Evolutionary conservation across 2,797 vertebrate genomes (phyloP).

Genomic region (Phataginus tricuspis): DNA sequence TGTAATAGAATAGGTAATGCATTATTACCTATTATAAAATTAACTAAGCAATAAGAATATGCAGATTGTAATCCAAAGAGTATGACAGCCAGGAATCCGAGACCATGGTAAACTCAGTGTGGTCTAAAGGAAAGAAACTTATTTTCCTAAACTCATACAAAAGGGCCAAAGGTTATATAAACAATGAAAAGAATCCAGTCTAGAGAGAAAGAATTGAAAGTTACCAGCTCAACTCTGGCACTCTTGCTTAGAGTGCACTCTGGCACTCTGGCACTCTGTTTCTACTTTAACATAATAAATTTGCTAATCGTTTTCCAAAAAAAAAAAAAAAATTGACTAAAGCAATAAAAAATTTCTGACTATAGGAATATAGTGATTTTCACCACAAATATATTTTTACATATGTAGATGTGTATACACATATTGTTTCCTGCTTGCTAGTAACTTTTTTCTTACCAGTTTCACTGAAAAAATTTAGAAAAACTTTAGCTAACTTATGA

Average conservation of each 20-base stretch:
- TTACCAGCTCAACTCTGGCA: not conserved
- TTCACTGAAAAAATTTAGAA: slow-evolving; percentile 45
- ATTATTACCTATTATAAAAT: slow-evolving; percentile 21
- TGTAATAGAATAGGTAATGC: not conserved
- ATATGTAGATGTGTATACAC: not conserved
- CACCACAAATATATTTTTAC: not conserved
- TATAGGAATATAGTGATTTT: not conserved
- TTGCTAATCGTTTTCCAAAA: not conserved
- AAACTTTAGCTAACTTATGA: slow-evolving; percentile 43
- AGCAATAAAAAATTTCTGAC: not conserved
- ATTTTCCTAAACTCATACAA: slow-evolving; percentile 35
- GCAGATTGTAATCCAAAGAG: not conserved
- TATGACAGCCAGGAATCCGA: not conserved
- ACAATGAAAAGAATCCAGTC: slow-evolving; percentile 31
- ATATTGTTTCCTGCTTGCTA: slow-evolving; percentile 10
- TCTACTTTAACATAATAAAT: slow-evolving; percentile 27
- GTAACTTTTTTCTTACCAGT: slow-evolving; percentile 45
- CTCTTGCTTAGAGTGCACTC: slow-evolving; percentile 17
- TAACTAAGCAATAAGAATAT: not conserved
- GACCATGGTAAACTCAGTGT: not conserved
- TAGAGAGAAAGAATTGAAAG: slow-evolving; percentile 16
- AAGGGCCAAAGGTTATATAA: slow-evolving; percentile 17
- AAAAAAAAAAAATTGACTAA: not conserved
- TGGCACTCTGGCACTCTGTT: not conserved
- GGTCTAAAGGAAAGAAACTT: not conserved